Base-by-base conservation (phyloP, 92 coral and sea anemone genomes). In the Epizoanthus scotinus region DNA sequence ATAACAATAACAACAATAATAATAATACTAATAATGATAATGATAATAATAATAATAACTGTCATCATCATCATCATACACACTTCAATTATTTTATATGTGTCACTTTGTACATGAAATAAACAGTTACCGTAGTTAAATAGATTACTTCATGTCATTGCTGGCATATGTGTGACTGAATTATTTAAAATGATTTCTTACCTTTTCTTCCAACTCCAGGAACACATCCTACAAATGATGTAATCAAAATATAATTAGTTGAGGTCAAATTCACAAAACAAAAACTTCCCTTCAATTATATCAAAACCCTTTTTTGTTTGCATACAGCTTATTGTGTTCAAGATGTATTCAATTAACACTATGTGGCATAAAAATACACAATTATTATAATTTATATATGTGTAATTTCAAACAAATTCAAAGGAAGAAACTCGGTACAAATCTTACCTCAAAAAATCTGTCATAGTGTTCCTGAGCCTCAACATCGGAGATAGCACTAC, bases 391-490 rank as follows among this genome's bases (percentile, higher is more conserved):
- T 34, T 34, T 34, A 34, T 34, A 34, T 3, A 34, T 3, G 5
- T 34, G 40, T 34, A 34, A 34, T 6, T 34, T 34, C 40, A 34
- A 53, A 77, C 50, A 22, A 9, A 36, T 65, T 50, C 13, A 53
- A 20, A 22, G 9, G n/a, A 18, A 15, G 6, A 14, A 57, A 25
- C 25, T 36, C 26, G 28, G 31, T 9, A 14, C 0, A 5, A 8
- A 3, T 18, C 83, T 21, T 72, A 95, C 98, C 94, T 95, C 97
- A 88, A 95, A 95, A 84, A 95, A 95, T 59, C 86, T 85, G 71
- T 95, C 99, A 83, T 95, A 95, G 60, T 95, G 99, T 40, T 93
- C 99, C 85, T 95, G 99, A 10, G 99, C 99, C 65, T 95, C 99
- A 38, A 95, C 98, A 85, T 95, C 99, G 15, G 99, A 93, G 58